phyloP scores from a whole-genome alignment of 2,797 vertebrate species.

The Mormyrus proboscirostris region DNA sequence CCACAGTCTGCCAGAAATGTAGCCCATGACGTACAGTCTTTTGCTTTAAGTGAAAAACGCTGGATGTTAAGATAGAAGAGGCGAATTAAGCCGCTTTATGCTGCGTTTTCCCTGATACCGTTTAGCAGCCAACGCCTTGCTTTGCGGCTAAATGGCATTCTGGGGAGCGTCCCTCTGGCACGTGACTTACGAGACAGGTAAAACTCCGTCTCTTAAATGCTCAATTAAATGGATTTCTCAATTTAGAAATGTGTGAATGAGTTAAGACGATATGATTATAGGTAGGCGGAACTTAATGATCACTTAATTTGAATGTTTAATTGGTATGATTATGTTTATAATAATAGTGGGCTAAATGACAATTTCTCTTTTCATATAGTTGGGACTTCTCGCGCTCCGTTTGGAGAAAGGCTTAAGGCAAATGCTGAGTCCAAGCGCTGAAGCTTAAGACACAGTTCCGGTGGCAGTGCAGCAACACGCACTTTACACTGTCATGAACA shows the following conservation, averaged over 20 bases:
- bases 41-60: background rate
- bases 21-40: background rate
- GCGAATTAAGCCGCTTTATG: background rate
- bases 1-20: background rate
- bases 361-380: background rate
- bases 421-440: background rate
- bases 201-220: background rate
- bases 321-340: background rate
- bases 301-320: background rate
- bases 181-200: background rate
- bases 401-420: background rate
- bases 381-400: background rate
- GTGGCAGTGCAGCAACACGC: background rate
- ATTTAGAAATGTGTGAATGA: background rate
- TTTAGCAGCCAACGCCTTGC: too few species aligned
- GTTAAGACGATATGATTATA: background rate
- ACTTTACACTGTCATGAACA: background rate
- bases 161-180: background rate
- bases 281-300: background rate
- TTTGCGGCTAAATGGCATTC: background rate
- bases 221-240: background rate
- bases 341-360: background rate
- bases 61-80: background rate
- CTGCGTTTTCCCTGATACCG: background rate
- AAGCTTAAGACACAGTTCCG: background rate